A percentile compares a stretch with the other conserved stretches of the same genome.
Conservation (phyloP, 2,888 invertebrate genomes). For the Drosophila birchii region DNA sequence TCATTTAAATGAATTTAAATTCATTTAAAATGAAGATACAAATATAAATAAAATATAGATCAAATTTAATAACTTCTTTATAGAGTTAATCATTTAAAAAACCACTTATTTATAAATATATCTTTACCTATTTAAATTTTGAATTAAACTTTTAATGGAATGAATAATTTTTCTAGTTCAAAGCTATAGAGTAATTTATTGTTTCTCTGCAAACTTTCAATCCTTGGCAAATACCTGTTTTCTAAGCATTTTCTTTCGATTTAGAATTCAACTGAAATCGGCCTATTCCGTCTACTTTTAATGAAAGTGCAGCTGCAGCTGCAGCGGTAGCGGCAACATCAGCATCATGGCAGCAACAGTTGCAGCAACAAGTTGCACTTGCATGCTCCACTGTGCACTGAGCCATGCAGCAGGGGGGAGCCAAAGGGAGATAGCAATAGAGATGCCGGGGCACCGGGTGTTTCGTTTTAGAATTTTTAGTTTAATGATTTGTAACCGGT, state of each 20-base stretch:
- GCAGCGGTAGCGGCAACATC: conserved; percentile 37
- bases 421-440: conserved; percentile 2
- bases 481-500: conserved; percentile 75
- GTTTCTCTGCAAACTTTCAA: not conserved
- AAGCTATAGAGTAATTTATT: not conserved
- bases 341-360: conserved; percentile 42
- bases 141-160: no score
- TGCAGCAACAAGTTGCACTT: conserved; percentile 76
- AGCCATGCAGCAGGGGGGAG: conserved; percentile 29
- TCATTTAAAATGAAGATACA: no score
- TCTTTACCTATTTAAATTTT: no score
- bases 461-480: conserved; percentile 69
- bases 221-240: not conserved
- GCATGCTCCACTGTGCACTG: conserved; percentile 62
- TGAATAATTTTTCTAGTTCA: no score
- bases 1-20: no score
- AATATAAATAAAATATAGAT: no score
- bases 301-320: conserved; percentile 65
- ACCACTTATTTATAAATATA: no score
- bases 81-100: no score
- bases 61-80: no score
- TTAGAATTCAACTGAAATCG: conserved; percentile 27
- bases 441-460: conserved; percentile 19
- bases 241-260: conserved; percentile 24
- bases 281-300: conserved; percentile 38